Base-by-base conservation (phyloP, 2,113 vertebrate genomes). In the Nothocercus julius region DNA sequence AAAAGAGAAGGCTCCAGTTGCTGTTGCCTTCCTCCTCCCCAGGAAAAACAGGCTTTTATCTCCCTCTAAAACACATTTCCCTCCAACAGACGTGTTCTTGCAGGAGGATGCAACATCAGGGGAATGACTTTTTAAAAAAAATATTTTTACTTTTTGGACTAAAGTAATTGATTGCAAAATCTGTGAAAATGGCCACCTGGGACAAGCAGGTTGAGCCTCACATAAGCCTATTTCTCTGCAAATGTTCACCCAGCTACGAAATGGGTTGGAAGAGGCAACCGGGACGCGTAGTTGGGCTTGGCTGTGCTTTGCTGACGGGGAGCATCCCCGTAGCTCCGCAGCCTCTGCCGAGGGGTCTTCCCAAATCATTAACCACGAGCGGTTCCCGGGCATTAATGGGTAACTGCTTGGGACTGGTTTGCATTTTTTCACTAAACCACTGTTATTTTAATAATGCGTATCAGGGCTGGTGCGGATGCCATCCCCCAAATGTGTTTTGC, bases 361-460 rank as follows among this genome's bases (percentile, higher is more conserved):
- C 72, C 67, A 88, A 85, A 94, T 95, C 73, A 96, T 96, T 96
- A 96, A 95, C 94, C 36, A 20, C 32, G 28, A 45, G 58, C 4
- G 3, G 21, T 73, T 89, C 1, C 2, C 70, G 30, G 56, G 25
- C 63, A 91, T 95, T 94, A 96, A 96, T 96, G 72, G 66, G 70
- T 89, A 87, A 94, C 93, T 64, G 38, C 9, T 3, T 92, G 69
- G 32, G 40, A 77, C 85, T 84, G 10, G 82, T 96, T 90, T 90
- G 77, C 89, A 87, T 93, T 89, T 95, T 90, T 76, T 84, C 40
- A 73, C 59, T 82, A 49, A 93, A 73, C 85, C 58, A 36, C 13
- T 6, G 54, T 44, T 81, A n/a, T 82, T 91, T 87, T 69, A 63
- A 38, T 75, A 24, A 72, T 24, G 66, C 49, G 49, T 70, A 0